These are phyloP conservation scores for Nesoenas mayeri DNA, from an alignment of 2,113 vertebrate species.

Conservation along the genomic window DNA sequence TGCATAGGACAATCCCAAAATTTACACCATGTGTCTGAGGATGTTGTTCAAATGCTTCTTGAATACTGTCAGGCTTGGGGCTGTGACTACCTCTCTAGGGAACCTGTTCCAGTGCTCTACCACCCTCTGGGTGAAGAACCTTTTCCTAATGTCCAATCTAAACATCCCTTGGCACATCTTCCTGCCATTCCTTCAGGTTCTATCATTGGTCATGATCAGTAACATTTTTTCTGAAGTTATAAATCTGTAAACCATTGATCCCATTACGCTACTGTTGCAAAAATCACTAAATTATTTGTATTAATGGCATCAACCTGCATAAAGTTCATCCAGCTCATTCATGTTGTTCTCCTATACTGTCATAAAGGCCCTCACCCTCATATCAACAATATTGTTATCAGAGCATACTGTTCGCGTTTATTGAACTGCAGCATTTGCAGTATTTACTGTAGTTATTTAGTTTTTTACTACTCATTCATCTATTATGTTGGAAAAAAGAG, in stretches of 20 bases:
- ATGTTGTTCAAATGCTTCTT: too few species aligned
- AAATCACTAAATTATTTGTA: neutral
- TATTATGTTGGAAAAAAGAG: neutral
- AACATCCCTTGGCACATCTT: too few species aligned
- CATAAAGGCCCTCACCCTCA: neutral
- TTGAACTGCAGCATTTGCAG: neutral
- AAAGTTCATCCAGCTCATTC: neutral
- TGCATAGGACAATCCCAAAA: too few species aligned
- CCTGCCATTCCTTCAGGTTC: too few species aligned
- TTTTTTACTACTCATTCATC: conserved; percentile 22
- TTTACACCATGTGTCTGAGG: too few species aligned
- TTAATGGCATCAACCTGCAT: neutral
- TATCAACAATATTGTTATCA: neutral
- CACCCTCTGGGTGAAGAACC: too few species aligned
- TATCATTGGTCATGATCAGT: neutral
- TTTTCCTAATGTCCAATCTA: too few species aligned
- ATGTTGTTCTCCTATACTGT: neutral
- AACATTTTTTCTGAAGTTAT: neutral
- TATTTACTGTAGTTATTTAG: conserved; percentile 19
- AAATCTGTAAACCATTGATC: neutral
- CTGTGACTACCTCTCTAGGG: too few species aligned
- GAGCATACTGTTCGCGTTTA: neutral
- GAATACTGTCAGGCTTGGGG: too few species aligned
- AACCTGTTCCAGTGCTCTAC: too few species aligned
- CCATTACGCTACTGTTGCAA: neutral